These are phyloP conservation scores for Pteria penguin DNA, from an alignment of 2,888 invertebrate genomes.

Conservation along the genomic window DNA sequence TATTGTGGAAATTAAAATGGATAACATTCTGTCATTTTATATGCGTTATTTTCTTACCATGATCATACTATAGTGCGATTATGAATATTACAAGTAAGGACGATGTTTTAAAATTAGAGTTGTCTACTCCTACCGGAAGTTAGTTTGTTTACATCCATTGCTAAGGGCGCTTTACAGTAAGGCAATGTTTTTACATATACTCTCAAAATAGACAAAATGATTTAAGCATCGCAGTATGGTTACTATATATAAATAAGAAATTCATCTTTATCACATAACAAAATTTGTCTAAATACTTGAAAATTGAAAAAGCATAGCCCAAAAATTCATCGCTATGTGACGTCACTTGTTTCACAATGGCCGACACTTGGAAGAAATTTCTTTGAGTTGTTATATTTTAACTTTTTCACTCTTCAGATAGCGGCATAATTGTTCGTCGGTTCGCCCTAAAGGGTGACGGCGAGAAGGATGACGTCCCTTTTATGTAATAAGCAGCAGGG, in stretches of 20 bases:
- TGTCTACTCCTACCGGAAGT: background rate
- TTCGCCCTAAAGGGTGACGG: slow-evolving; percentile 19
- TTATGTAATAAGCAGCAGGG: slow-evolving; percentile 66
- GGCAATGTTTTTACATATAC: no score
- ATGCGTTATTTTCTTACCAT: no score
- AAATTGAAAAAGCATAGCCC: slow-evolving; percentile 7
- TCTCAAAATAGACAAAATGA: no score
- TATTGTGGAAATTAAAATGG: no score
- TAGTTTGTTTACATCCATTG: background rate
- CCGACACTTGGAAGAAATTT: slow-evolving; percentile 42
- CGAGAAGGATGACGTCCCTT: slow-evolving; percentile 65
- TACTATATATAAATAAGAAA: no score
- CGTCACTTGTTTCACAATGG: slow-evolving; percentile 70
- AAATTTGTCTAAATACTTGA: no score
- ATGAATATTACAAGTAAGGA: no score
- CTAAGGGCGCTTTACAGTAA: background rate
- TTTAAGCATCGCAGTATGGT: no score
- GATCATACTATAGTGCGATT: no score
- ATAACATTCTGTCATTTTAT: no score
- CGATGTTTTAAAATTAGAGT: no score
- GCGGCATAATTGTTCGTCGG: slow-evolving; percentile 12
- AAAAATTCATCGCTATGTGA: slow-evolving; percentile 60
- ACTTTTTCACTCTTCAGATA: background rate
- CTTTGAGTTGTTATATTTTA: slow-evolving; percentile 5
- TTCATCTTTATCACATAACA: no score